Base-by-base conservation (phyloP, 2,797 vertebrate genomes). In the Tenualosa thibaudeaui region DNA sequence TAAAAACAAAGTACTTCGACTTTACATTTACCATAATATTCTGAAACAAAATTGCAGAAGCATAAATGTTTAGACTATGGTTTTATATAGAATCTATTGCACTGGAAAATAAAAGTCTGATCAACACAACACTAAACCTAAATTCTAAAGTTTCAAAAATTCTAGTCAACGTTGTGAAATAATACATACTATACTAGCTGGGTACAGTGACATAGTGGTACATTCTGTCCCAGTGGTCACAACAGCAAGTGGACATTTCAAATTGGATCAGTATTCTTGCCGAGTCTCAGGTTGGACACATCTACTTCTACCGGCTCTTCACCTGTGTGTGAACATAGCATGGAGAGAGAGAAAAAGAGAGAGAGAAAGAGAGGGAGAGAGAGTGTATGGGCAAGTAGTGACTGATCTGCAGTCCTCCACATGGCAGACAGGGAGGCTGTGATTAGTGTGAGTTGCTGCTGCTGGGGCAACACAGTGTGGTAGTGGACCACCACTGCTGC, bases 361-460 rank as follows among this genome's bases (percentile, higher is more conserved):
- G 65, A 71, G 65, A 65, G 24, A 65, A 10, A 65, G 24, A 31
- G 60, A 65, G 60, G n/a, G 10, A 68, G 62, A 68, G 9, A 75
- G 31, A 75, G 65, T 2, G 68, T 43, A 37, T 78, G 71, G 71
- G 71, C 71, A 78, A 78, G 71, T 17, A 19, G 40, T 78, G 71
- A 78, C 71, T 43, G 71, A 43, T 78, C 71, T 78, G 37, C 8
- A 19, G 37, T 43, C 37, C 15, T 17, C 17, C 13, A 15, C 53
- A 15, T 75, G 68, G 37, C 71, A 78, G 71, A 78, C 71, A 78
- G 71, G 71, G 71, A 78, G 71, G 19, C 71, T 46, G 19, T 40
- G 71, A 78, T 78, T 40, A 78, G 5, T 78, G 37, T 2, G 40
- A 78, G 71, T 31, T 26, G 62, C 37, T 78, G 71, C 37, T 6